phyloP scores from a whole-genome alignment of 2,113 vertebrate genomes.

The Bos taurus region DNA sequence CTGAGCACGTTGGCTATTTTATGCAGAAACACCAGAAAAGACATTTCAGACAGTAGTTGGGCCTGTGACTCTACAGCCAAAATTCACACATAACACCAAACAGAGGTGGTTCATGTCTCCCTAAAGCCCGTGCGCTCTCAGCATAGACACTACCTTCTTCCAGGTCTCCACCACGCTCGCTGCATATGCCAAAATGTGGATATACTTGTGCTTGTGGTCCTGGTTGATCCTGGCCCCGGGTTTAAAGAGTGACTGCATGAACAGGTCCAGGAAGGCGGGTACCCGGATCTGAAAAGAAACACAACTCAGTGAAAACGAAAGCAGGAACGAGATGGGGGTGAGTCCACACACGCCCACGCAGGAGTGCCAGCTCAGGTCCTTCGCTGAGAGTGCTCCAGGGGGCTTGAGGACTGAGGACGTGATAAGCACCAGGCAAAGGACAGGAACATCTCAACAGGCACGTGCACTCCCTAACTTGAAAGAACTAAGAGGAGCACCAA shows the following conservation, averaged over 20 bases:
- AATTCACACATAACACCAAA: neutral
- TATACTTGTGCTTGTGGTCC: constrained; percentile 99
- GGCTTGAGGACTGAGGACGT: rapidly evolving
- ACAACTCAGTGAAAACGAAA: rapidly evolving
- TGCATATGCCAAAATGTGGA: constrained; percentile 97
- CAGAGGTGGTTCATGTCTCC: neutral
- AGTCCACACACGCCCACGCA: rapidly evolving
- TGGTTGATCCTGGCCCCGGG: constrained; percentile 99
- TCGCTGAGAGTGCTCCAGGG: no score
- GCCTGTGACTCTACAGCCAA: neutral
- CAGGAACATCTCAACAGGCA: neutral
- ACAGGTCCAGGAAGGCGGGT: constrained; percentile 96
- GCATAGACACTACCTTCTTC: constrained; percentile 90
- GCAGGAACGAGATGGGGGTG: rapidly evolving
- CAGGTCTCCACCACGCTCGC: constrained; percentile 98
- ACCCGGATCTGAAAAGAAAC: constrained; percentile 89
- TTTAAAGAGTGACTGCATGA: constrained; percentile 98
- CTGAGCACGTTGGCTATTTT: neutral
- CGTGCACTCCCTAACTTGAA: neutral
- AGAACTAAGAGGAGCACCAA: neutral
- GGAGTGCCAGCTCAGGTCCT: no score
- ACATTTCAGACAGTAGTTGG: neutral
- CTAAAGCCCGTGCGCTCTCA: neutral
- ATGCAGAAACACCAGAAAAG: neutral
- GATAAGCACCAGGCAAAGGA: neutral